phyloP scores from a whole-genome alignment of 2,888 invertebrate species.

The Hartigia nigra region DNA sequence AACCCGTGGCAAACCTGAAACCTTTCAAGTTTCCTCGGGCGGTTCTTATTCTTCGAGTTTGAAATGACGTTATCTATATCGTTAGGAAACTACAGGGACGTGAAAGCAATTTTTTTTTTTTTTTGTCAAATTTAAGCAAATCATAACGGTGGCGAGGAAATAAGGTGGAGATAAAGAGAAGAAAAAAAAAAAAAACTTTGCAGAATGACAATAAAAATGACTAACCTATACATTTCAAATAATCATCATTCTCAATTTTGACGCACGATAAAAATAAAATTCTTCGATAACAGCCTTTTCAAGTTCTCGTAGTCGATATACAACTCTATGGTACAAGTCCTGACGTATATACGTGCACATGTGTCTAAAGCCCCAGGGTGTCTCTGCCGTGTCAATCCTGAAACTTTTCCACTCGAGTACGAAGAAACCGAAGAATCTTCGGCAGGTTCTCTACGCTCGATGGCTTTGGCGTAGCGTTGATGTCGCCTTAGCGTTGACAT shows the following conservation, averaged over 20 bases:
- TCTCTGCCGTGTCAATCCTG: constrained; percentile 21
- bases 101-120: neutral
- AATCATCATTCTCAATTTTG: neutral
- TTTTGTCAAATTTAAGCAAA: neutral
- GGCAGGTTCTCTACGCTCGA: neutral
- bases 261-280: neutral
- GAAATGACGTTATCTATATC: neutral
- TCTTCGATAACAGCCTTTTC: neutral
- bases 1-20: constrained; percentile 21
- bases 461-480: neutral
- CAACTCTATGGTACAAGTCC: too few relatives aligned
- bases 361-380: constrained; percentile 2
- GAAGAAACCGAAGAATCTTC: constrained; percentile 1
- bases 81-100: neutral
- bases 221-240: neutral
- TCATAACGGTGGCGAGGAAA: neutral
- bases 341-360: neutral
- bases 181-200: neutral
- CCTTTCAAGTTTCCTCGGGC: constrained; percentile 8
- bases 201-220: neutral
- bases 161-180: too few relatives aligned
- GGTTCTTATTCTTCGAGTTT: neutral
- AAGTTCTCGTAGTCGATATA: too few relatives aligned
- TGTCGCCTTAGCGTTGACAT: constrained; percentile 16
- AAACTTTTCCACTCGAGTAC: constrained; percentile 20